Conservation (phyloP, 2,797 vertebrate genomes). For the Pantherophis vulpinus region DNA sequence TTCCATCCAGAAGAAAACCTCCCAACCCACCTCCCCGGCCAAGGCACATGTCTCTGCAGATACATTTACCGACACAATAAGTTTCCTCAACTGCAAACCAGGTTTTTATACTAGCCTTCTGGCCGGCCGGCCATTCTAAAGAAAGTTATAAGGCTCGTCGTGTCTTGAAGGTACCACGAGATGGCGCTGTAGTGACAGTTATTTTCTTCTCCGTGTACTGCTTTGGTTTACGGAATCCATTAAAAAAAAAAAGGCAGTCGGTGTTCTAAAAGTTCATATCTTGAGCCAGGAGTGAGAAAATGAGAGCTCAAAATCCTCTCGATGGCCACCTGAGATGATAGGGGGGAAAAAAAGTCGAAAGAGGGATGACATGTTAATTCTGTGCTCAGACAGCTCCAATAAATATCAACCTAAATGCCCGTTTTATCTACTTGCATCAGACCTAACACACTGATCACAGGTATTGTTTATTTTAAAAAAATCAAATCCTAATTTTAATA, state of each 20-base stretch:
- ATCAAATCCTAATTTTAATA: background rate
- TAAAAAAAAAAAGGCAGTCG: background rate
- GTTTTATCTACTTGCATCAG: too few relatives aligned
- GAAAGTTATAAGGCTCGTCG: background rate
- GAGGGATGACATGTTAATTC: background rate
- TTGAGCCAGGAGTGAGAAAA: background rate
- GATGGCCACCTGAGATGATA: slow-evolving; percentile 19
- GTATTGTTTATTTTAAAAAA: background rate
- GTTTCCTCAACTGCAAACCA: background rate
- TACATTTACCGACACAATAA: background rate
- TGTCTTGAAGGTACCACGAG: background rate
- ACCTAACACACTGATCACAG: background rate
- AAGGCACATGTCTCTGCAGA: background rate
- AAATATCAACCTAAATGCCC: background rate
- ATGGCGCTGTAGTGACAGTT: background rate
- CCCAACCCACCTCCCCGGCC: background rate
- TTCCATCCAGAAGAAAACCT: background rate
- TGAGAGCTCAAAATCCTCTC: background rate
- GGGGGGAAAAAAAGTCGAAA: background rate
- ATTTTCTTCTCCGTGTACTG: background rate
- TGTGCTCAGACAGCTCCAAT: background rate
- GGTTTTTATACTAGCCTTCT: too few relatives aligned
- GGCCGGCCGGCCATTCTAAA: background rate
- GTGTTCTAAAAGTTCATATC: background rate
- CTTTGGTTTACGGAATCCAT: background rate